phyloP scores from a whole-genome alignment of 2,113 vertebrate species.

The Formicarius rufipectus region DNA sequence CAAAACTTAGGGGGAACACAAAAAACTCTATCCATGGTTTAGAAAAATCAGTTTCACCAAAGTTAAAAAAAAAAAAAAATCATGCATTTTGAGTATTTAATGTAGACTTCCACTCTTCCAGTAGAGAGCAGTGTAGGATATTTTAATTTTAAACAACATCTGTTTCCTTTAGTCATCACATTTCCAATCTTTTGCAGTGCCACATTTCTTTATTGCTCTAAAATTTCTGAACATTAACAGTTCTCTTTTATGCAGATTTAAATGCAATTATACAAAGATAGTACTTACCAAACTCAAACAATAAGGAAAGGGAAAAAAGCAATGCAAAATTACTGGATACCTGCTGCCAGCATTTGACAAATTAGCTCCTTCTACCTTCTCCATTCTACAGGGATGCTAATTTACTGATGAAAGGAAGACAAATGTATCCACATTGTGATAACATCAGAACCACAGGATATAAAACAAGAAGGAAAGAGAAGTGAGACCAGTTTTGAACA shows the following conservation, averaged over 20 bases:
- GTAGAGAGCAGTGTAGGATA: conserved; percentile 77
- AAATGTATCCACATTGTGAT: not conserved
- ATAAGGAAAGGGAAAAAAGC: not conserved
- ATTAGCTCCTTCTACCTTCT: not conserved
- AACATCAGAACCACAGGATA: not conserved
- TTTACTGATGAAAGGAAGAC: not conserved
- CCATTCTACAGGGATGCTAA: not conserved
- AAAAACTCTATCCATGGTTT: not conserved
- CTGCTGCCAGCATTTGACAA: conserved; percentile 1
- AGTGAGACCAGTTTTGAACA: not conserved
- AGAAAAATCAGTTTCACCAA: not conserved
- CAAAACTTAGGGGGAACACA: not conserved
- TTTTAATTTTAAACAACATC: not conserved
- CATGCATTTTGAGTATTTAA: not conserved
- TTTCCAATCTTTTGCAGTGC: not conserved
- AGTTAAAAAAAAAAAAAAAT: not conserved
- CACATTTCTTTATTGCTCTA: not conserved
- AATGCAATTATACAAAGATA: not conserved
- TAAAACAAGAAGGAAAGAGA: not conserved
- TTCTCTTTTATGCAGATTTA: not conserved
- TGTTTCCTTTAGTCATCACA: not conserved
- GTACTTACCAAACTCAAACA: not conserved
- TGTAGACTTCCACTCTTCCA: conserved; percentile 49
- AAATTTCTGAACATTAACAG: not conserved
- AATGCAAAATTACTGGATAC: not conserved